Evolutionary conservation across 1,140 invertebrate genomes (phyloP).

Genomic region (Drosophila guanche): DNA sequence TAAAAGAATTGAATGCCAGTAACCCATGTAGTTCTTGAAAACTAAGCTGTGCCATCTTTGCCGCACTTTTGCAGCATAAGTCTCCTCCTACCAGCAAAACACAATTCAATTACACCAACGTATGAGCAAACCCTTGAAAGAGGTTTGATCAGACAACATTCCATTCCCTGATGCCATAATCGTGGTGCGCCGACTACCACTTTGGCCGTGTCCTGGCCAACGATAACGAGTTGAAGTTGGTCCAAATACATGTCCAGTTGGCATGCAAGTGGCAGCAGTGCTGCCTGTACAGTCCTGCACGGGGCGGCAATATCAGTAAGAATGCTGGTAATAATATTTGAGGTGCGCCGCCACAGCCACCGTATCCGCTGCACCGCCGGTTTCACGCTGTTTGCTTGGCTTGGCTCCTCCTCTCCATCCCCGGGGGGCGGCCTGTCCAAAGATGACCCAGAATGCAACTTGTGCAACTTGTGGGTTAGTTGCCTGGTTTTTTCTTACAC

Average conservation of each 20-base stretch:
- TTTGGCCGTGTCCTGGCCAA: conserved; percentile 15
- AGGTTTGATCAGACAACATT: conserved; percentile 35
- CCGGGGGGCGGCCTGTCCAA: conserved; percentile 41
- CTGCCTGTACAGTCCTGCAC: conserved; percentile 33
- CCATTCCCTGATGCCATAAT: conserved; percentile 30
- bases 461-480: conserved; percentile 58
- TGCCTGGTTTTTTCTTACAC: conserved; percentile 38
- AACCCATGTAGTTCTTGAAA: too few species aligned
- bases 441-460: conserved; percentile 77
- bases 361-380: conserved; percentile 13
- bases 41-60: too few species aligned
- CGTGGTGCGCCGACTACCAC: conserved; percentile 16
- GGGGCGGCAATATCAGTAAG: conserved; percentile 67
- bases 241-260: conserved; percentile 77
- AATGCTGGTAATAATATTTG: conserved; percentile 79
- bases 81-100: too few species aligned
- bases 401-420: conserved; percentile 29
- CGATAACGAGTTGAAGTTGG: conserved; percentile 59
- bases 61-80: too few species aligned
- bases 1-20: too few species aligned
- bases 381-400: conserved; percentile 40
- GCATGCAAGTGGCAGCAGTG: conserved; percentile 50
- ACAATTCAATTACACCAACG: neutral
- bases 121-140: conserved; percentile 28
- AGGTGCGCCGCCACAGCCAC: conserved; percentile 50